Evolutionary conservation across 2,113 vertebrate species (phyloP), one percentile per base, ranked within the genome.

Genomic region (Crotophaga sulcirostris): DNA sequence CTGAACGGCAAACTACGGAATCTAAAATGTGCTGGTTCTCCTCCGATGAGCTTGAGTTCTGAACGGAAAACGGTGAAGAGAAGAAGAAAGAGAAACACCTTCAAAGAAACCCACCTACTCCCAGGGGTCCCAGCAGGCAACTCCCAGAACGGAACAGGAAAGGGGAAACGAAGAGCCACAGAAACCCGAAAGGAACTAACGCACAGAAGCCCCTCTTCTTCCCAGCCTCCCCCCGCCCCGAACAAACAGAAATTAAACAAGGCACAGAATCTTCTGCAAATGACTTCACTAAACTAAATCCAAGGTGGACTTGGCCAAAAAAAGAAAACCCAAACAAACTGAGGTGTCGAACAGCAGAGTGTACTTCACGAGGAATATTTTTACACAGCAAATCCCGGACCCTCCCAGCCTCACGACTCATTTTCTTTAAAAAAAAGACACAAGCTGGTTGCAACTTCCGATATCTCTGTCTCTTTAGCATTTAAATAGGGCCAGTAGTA

Each of bases 241-340:
- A 63, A 95, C 80, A 20, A 97, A 98, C 98, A 98, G 97, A 98
- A 98, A 98, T 98, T 98, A 98, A 99, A 99, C 99, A 99, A 99
- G 99, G 99, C 99, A 99, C 99, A 99, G 98, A 99, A 99, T 99
- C 98, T 98, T 99, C 99, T 99, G 98, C 98, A 98, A 98, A 99
- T 98, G 98, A 98, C 98, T 98, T 98, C 99, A 98, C 97, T 97
- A 98, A 99, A 99, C 98, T 98, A 99, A 99, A 98, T 96, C 97
- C 97, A 98, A 98, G 98, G 97, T 96, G 97, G 98, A 98, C 98
- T 98, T 96, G 98, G 98, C 97, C 94, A 93, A 96, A 97, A 88
- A 98, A 98, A 97, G 84, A 94, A 97, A 98, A 98, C 94, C 79
- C 80, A 79, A 97, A 97, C 80, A 25, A 97, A 94, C 31, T 97